phyloP scores from a whole-genome alignment of 2,888 invertebrate species.

The Buathra laborator region DNA sequence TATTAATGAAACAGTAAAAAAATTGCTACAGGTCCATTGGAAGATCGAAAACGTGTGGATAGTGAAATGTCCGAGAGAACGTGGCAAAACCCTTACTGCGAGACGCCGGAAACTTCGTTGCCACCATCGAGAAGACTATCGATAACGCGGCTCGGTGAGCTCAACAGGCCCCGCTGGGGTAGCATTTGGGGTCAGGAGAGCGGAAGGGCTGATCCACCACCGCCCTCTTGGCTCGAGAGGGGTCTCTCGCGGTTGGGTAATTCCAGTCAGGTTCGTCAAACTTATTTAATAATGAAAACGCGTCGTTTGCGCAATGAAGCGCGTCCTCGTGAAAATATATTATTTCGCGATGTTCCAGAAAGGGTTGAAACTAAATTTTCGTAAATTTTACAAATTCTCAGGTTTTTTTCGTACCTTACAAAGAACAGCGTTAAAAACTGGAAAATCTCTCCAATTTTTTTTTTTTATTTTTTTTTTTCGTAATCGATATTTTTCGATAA shows the following conservation, averaged over 20 bases:
- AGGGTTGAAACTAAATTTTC: not conserved
- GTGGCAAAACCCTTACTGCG: constrained; percentile 81
- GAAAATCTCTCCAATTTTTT: constrained; percentile 6
- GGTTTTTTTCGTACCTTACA: not conserved
- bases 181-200: constrained; percentile 81
- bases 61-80: constrained; percentile 76
- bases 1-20: too few relatives aligned
- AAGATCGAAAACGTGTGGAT: constrained; percentile 61
- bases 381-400: not conserved
- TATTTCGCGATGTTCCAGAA: not conserved
- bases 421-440: not conserved
- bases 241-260: constrained; percentile 82
- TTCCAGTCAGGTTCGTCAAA: constrained; percentile 79
- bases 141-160: constrained; percentile 77
- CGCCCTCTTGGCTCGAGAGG: constrained; percentile 84
- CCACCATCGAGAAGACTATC: constrained; percentile 79
- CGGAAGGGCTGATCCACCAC: constrained; percentile 78
- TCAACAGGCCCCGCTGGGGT: constrained; percentile 82
- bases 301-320: not conserved
- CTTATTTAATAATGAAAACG: not conserved
- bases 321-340: not conserved
- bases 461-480: not conserved
- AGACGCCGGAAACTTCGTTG: constrained; percentile 79
- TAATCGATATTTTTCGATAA: too few relatives aligned
- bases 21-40: constrained; percentile 30